Conservation (phyloP, 2,888 invertebrate species). For the Parnassius orleans region DNA sequence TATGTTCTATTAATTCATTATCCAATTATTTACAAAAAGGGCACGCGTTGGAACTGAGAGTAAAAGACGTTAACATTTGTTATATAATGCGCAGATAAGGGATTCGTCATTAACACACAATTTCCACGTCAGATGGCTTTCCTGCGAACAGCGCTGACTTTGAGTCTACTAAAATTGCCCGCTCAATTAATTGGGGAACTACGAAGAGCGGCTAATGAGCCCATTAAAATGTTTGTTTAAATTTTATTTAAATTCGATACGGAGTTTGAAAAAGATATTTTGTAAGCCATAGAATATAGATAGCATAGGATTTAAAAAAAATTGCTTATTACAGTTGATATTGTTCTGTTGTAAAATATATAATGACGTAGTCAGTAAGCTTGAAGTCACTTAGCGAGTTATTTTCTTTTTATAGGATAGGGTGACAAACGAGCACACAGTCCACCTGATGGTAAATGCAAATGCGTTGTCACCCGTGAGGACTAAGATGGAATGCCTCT, state of each 20-base stretch:
- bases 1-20: conserved; percentile 28
- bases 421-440: too few relatives aligned
- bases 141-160: conserved; percentile 47
- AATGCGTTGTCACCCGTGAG: too few relatives aligned
- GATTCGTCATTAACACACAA: conserved; percentile 48
- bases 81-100: conserved; percentile 29
- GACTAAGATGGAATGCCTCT: too few relatives aligned
- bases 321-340: too few relatives aligned
- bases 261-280: too few relatives aligned
- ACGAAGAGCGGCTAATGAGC: conserved; percentile 33
- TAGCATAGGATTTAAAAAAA: too few relatives aligned
- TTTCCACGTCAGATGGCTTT: conserved; percentile 66
- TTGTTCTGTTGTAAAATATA: too few relatives aligned
- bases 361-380: too few relatives aligned
- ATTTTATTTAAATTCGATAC: conserved; percentile 1
- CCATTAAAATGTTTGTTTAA: conserved; percentile 4
- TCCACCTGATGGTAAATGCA: too few relatives aligned
- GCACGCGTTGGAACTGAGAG: conserved; percentile 29
- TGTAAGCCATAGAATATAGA: too few relatives aligned
- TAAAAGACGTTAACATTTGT: conserved; percentile 29
- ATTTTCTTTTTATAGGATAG: too few relatives aligned
- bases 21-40: conserved; percentile 28
- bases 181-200: conserved; percentile 51
- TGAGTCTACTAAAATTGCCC: conserved; percentile 54
- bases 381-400: too few relatives aligned